Conservation (phyloP, 1,140 invertebrate species). For the Bombus affinis region DNA sequence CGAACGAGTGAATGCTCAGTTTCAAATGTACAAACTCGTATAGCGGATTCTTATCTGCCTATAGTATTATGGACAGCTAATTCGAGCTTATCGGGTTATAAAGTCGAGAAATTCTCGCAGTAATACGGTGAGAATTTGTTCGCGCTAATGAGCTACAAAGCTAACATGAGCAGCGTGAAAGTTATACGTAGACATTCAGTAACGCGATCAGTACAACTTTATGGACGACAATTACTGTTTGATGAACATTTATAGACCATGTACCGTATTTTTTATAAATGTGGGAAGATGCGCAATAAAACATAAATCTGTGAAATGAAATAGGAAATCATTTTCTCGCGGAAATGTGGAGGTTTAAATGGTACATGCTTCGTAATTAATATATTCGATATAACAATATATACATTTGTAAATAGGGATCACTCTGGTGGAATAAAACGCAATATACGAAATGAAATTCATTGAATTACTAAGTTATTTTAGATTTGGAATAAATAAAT, state of each 20-base stretch:
- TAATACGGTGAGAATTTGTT: slow-evolving; percentile 20
- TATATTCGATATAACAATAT: no score
- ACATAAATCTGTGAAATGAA: no score
- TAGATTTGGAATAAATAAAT: no score
- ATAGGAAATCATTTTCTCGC: no score
- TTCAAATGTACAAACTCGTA: background rate
- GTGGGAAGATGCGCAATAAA: no score
- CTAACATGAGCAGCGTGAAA: background rate
- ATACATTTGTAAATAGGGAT: no score
- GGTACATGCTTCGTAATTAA: no score
- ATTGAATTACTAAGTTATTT: no score
- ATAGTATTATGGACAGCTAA: slow-evolving; percentile 17
- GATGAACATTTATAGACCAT: background rate
- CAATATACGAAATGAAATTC: no score
- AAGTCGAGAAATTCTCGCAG: slow-evolving; percentile 26
- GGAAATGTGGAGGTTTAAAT: no score
- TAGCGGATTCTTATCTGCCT: background rate
- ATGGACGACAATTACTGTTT: background rate
- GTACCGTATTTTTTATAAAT: background rate
- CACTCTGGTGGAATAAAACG: no score
- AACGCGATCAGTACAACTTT: background rate
- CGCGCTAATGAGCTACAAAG: background rate
- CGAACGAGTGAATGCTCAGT: background rate
- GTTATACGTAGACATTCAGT: background rate
- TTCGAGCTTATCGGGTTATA: background rate